Percentiles rank a stretch among this genome's conserved stretches.
Conservation (phyloP, 2,113 vertebrate genomes). For the Pipra filicauda region DNA sequence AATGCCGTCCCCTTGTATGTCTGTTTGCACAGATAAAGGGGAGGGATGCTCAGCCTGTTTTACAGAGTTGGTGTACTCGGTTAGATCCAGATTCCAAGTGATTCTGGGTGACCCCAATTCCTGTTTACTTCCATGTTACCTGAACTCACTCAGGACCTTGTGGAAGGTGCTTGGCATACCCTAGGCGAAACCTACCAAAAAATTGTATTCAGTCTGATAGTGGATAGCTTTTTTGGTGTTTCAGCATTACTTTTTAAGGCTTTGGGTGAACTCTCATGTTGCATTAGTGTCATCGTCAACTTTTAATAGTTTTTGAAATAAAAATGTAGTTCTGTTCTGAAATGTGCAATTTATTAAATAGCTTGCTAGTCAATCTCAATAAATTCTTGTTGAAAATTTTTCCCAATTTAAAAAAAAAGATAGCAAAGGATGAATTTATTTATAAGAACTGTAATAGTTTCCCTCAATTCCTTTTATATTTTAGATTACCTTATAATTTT, state of each 20-base stretch:
- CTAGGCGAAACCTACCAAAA: background rate
- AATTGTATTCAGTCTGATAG: background rate
- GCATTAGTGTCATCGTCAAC: slow-evolving; percentile 19
- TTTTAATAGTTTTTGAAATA: slow-evolving; percentile 55
- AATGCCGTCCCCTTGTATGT: background rate
- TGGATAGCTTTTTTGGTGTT: slow-evolving; percentile 10
- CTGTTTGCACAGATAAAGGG: background rate
- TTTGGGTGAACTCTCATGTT: slow-evolving; percentile 16
- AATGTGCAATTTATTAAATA: slow-evolving; percentile 70
- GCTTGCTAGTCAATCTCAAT: slow-evolving; percentile 70
- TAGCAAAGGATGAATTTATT: slow-evolving; percentile 79
- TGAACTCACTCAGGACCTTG: background rate
- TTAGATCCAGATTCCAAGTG: background rate
- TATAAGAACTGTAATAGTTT: slow-evolving; percentile 86
- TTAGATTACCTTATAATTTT: slow-evolving; percentile 95
- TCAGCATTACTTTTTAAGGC: slow-evolving; percentile 17
- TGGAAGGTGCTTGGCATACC: background rate
- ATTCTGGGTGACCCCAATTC: background rate
- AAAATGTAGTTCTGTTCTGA: slow-evolving; percentile 61
- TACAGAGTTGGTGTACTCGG: background rate
- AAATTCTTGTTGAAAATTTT: slow-evolving; percentile 71
- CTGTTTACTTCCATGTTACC: background rate
- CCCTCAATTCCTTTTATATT: slow-evolving; percentile 87
- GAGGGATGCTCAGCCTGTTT: background rate
- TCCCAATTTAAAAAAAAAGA: slow-evolving; percentile 64